Evolutionary conservation across 2,797 vertebrate genomes (phyloP).

Genomic region (Alfaro cultratus): DNA sequence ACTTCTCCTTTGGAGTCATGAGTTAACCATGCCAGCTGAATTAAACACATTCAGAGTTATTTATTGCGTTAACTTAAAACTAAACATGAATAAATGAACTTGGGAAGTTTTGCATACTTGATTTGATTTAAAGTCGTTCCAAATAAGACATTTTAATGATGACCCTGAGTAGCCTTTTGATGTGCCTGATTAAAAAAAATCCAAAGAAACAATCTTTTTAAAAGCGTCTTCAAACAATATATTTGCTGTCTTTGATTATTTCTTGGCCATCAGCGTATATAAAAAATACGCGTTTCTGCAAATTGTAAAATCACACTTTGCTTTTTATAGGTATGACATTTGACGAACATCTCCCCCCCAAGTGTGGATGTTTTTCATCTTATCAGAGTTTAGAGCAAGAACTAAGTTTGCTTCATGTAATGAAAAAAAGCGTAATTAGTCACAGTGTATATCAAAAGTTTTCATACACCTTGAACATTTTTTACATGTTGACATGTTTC

Average conservation of each 20-base stretch:
- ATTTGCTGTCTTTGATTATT: slow-evolving; percentile 17
- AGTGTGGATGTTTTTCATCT: background rate
- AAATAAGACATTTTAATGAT: slow-evolving; percentile 4
- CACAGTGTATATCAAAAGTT: background rate
- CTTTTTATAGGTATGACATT: background rate
- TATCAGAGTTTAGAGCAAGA: background rate
- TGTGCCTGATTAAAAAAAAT: background rate
- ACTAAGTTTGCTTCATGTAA: background rate
- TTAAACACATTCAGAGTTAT: slow-evolving; percentile 17
- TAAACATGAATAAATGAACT: slow-evolving; percentile 24
- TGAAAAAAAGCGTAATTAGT: background rate
- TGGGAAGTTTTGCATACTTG: slow-evolving; percentile 5
- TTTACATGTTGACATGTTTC: background rate
- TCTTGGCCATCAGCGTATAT: background rate
- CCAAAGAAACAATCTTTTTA: slow-evolving; percentile 1
- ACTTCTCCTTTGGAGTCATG: slow-evolving; percentile 33
- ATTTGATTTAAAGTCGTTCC: slow-evolving; percentile 5
- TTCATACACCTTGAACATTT: background rate
- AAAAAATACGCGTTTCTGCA: background rate
- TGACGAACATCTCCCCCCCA: background rate
- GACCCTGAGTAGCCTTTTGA: slow-evolving; percentile 5
- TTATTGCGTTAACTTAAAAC: slow-evolving; percentile 18
- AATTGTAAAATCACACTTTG: background rate
- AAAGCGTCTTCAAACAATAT: slow-evolving; percentile 3
- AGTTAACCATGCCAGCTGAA: slow-evolving; percentile 23